Percentiles rank a stretch among this genome's conserved stretches.
phyloP scores from a whole-genome alignment of 2,797 vertebrate genomes.

The Crypturellus tataupa region DNA sequence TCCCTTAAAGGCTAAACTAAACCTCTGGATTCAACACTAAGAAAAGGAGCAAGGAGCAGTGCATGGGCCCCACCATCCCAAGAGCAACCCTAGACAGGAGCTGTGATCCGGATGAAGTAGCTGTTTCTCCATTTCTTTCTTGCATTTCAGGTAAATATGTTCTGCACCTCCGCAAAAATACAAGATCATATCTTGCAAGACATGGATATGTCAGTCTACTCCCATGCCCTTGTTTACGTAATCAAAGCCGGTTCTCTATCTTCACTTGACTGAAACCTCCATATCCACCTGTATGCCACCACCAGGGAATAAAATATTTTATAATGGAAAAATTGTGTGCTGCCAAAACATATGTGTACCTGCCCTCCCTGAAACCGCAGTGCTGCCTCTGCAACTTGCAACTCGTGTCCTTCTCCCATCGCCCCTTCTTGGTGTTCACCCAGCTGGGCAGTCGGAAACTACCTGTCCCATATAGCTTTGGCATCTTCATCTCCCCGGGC shows the following conservation, averaged over 20 bases:
- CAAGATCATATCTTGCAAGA: neutral
- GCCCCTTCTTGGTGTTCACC: neutral
- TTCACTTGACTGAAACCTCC: neutral
- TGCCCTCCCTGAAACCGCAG: neutral
- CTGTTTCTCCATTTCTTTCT: neutral
- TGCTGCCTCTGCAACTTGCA: neutral
- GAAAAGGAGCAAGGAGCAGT: neutral
- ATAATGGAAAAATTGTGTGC: neutral
- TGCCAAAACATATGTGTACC: neutral
- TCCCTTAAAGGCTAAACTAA: conserved; percentile 10
- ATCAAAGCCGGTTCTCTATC: neutral
- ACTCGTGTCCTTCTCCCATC: neutral
- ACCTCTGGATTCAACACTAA: neutral
- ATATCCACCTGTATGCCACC: neutral
- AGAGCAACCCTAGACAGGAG: neutral
- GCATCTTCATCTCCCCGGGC: neutral
- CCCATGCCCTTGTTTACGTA: neutral
- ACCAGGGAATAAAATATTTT: neutral
- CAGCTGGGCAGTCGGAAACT: neutral
- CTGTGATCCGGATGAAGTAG: neutral
- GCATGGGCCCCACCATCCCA: neutral
- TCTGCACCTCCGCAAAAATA: neutral
- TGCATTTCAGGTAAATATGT: conserved; percentile 8
- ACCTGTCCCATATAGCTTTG: neutral
- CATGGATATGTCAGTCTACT: accelerated